Evolutionary conservation across 2,113 vertebrate genomes (phyloP).

Genomic region (Corythornis cristatus): DNA sequence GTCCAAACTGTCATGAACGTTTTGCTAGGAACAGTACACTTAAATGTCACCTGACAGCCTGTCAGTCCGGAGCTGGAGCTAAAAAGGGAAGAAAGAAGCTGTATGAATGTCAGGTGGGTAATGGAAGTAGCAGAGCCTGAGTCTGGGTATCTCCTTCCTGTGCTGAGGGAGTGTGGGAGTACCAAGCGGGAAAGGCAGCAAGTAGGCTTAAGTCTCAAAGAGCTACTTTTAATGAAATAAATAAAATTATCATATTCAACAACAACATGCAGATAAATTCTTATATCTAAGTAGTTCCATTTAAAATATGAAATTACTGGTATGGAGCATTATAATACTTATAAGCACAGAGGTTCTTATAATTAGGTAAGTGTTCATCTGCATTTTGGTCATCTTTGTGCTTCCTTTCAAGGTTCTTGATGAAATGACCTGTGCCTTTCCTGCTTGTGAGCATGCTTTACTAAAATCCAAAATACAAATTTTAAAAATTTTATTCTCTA

Average conservation of each 20-base stretch:
- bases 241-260: background rate
- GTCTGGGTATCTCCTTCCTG: background rate
- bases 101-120: slow-evolving; percentile 97
- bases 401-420: background rate
- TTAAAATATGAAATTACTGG: background rate
- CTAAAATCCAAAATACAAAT: background rate
- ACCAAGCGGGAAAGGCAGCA: background rate
- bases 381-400: background rate
- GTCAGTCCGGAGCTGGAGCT: slow-evolving; percentile 93
- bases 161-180: background rate
- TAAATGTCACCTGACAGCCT: slow-evolving; percentile 96
- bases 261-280: background rate
- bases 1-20: slow-evolving; percentile 95
- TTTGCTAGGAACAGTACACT: slow-evolving; percentile 97
- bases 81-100: slow-evolving; percentile 98
- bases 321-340: background rate
- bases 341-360: background rate
- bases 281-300: background rate
- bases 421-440: background rate
- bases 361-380: background rate
- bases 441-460: background rate
- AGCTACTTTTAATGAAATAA: background rate
- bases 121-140: background rate
- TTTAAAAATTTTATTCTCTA: background rate
- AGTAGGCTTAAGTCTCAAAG: background rate